A percentile compares a stretch with the other conserved stretches of the same genome.
Evolutionary conservation across 2,888 invertebrate species (phyloP).

Genomic region (Callosobruchus maculatus): DNA sequence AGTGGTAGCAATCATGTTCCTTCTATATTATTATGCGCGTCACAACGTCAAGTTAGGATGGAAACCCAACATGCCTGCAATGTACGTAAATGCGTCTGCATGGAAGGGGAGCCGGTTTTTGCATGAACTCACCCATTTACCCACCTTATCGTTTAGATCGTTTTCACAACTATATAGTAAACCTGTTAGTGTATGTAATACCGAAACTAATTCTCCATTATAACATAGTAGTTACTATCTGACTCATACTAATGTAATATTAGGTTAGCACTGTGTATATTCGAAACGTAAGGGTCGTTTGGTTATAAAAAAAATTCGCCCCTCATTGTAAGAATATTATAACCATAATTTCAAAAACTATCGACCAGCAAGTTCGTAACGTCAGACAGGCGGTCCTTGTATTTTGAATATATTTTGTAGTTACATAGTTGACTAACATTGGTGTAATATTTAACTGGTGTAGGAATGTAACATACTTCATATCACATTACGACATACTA

Average conservation of each 20-base stretch:
- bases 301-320: neutral
- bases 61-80: slow-evolving; percentile 32
- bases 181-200: neutral
- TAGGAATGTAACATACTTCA: neutral
- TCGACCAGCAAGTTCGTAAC: no score
- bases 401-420: neutral
- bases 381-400: neutral
- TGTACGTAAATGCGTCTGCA: neutral
- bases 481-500: neutral
- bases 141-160: neutral
- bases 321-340: no score
- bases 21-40: slow-evolving; percentile 72
- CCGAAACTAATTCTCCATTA: neutral
- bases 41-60: slow-evolving; percentile 61
- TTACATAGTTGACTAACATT: neutral
- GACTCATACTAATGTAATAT: neutral
- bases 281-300: neutral
- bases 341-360: no score
- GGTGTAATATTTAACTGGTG: neutral
- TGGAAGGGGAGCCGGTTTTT: neutral
- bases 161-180: neutral
- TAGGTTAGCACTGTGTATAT: neutral
- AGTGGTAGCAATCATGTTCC: slow-evolving; percentile 60
- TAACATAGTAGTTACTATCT: neutral
- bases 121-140: neutral